phyloP scores from a whole-genome alignment of 2,888 invertebrate genomes.

The Apoda limacodes region DNA sequence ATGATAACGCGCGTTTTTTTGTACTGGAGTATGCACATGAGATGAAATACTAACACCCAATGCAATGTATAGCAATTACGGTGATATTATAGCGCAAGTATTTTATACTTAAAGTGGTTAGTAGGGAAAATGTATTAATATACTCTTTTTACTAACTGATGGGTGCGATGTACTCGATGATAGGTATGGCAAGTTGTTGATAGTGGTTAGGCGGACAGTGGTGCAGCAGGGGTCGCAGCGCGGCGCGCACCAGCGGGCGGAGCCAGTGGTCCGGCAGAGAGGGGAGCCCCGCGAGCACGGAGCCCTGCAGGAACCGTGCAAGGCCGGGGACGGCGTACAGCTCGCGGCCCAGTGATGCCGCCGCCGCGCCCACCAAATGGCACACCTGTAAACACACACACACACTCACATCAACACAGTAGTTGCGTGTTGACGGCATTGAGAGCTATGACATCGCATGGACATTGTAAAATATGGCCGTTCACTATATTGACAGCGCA shows the following conservation, averaged over 20 bases:
- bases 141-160: slow-evolving; percentile 85
- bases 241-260: slow-evolving; percentile 84
- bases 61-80: too few relatives aligned
- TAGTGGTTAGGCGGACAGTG: slow-evolving; percentile 88
- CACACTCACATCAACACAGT: neutral
- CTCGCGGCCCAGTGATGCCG: slow-evolving; percentile 85
- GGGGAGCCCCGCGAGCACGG: slow-evolving; percentile 77
- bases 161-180: slow-evolving; percentile 82
- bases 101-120: too few relatives aligned
- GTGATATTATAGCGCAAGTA: too few relatives aligned
- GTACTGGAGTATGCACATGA: too few relatives aligned
- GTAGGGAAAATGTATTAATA: too few relatives aligned
- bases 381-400: slow-evolving; percentile 61
- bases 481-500: too few relatives aligned
- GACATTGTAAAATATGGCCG: too few relatives aligned
- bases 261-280: slow-evolving; percentile 88
- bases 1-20: too few relatives aligned
- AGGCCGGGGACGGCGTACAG: slow-evolving; percentile 84
- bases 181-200: slow-evolving; percentile 79
- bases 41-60: too few relatives aligned
- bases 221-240: slow-evolving; percentile 87
- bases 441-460: too few relatives aligned
- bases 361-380: slow-evolving; percentile 71
- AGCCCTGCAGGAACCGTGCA: slow-evolving; percentile 77
- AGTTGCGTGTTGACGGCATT: too few relatives aligned